phyloP scores from a whole-genome alignment of 2,113 vertebrate species.

The Bombycilla garrulus region DNA sequence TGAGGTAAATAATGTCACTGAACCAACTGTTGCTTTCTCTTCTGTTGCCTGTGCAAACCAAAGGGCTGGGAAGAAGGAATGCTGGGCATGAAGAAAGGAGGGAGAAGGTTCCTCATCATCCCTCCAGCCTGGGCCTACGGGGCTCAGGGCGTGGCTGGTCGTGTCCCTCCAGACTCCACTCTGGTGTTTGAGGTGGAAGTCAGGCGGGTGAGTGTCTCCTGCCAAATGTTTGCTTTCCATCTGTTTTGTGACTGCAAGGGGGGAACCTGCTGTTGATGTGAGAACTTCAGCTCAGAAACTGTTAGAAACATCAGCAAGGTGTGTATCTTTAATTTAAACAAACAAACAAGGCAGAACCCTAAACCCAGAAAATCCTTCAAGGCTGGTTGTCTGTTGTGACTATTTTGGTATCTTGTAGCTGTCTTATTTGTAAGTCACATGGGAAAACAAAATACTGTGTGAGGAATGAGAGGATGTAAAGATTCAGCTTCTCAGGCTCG shows the following conservation, averaged over 20 bases:
- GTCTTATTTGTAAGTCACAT: background rate
- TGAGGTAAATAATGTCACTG: background rate
- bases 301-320: background rate
- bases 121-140: conserved; percentile 84
- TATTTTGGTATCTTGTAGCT: background rate
- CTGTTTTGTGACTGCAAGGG: background rate
- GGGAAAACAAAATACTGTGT: background rate
- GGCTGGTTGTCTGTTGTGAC: background rate
- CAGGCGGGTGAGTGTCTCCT: conserved; percentile 78
- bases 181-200: conserved; percentile 89
- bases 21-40: background rate
- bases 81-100: conserved; percentile 89
- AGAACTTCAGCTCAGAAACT: background rate
- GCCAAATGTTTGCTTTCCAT: rapidly evolving
- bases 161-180: conserved; percentile 82
- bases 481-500: background rate
- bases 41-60: background rate
- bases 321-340: background rate
- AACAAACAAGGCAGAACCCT: background rate
- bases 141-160: conserved; percentile 81
- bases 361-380: background rate
- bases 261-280: background rate
- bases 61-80: conserved; percentile 97
- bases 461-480: background rate
- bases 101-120: conserved; percentile 82